Conservation (phyloP, 2,113 vertebrate species). For the Hepsetus odoe region DNA sequence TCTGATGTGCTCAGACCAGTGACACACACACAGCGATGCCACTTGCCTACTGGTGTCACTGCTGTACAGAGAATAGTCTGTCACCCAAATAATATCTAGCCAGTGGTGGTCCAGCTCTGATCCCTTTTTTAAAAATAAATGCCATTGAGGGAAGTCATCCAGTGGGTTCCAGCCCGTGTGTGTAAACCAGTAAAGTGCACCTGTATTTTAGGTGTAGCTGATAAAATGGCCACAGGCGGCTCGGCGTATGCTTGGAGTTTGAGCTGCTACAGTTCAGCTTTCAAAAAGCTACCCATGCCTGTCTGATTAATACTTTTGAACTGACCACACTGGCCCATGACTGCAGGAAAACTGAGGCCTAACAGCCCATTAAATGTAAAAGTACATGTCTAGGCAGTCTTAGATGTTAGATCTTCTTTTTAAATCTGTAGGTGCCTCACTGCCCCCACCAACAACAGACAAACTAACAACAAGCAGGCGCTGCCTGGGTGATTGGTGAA, state of each 20-base stretch:
- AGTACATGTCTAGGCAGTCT: not conserved
- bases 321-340: not conserved
- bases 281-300: not conserved
- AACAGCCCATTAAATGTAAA: not conserved
- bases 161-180: no score
- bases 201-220: no score
- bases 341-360: not conserved
- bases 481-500: not conserved
- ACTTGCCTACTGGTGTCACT: not conserved
- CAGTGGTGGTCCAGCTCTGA: no score
- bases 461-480: not conserved
- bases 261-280: no score
- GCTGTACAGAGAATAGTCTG: not conserved
- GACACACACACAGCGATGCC: not conserved
- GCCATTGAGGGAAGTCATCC: no score
- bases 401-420: not conserved
- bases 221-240: no score
- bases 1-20: not conserved
- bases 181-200: no score
- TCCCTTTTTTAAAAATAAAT: no score
- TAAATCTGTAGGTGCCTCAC: not conserved
- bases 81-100: not conserved
- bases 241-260: no score
- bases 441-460: not conserved
- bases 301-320: not conserved